These are phyloP conservation scores for Tanaodytes sp. DNA, from an alignment of 2,888 invertebrate genomes.

Conservation along the genomic window DNA sequence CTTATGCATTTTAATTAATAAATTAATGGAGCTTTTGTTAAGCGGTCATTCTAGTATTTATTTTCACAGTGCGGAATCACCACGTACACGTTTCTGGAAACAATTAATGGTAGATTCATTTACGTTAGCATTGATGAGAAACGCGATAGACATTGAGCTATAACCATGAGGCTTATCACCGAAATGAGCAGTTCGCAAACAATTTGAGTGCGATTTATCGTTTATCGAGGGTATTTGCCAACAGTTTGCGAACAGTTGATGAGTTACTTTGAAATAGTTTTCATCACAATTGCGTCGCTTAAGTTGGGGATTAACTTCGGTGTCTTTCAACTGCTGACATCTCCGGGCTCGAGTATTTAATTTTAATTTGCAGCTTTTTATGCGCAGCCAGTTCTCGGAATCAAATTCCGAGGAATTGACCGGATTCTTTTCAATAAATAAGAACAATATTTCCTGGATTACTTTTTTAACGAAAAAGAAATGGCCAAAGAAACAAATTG, in stretches of 20 bases:
- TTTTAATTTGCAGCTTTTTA: no score
- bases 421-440: no score
- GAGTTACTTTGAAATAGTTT: slow-evolving; percentile 48
- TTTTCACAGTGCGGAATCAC: no score
- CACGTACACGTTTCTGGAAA: no score
- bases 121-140: slow-evolving; percentile 20
- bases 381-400: no score
- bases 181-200: slow-evolving; percentile 46
- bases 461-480: no score
- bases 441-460: no score
- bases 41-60: no score
- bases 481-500: no score
- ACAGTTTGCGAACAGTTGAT: slow-evolving; percentile 44
- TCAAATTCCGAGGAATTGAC: no score
- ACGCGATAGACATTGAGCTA: slow-evolving; percentile 34
- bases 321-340: slow-evolving; percentile 19
- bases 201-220: slow-evolving; percentile 47
- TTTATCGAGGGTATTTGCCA: slow-evolving; percentile 50
- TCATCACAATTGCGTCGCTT: slow-evolving; percentile 33
- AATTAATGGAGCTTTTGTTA: no score
- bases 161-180: slow-evolving; percentile 37
- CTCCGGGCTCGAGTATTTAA: slow-evolving; percentile 24
- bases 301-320: slow-evolving; percentile 40
- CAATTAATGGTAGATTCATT: slow-evolving; percentile 28
- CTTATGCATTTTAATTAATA: no score